Evolutionary conservation across 2,113 vertebrate genomes (phyloP).

Genomic region (Zosterops hypoxanthus): DNA sequence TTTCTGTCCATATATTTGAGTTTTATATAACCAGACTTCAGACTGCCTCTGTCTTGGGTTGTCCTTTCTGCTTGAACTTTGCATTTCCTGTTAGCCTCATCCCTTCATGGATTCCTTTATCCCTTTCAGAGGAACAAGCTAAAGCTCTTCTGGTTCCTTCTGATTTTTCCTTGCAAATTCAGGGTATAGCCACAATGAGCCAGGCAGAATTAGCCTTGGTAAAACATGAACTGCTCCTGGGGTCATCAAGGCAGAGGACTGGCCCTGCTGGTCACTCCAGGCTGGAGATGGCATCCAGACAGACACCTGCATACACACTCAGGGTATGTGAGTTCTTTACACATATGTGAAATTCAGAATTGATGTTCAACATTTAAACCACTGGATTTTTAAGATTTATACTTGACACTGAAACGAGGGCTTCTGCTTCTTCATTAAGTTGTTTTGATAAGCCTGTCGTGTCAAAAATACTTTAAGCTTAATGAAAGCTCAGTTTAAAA

Average conservation of each 20-base stretch:
- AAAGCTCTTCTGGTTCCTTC: not conserved
- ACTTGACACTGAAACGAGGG: rapidly evolving
- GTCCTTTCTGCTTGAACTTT: not conserved
- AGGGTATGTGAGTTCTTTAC: rapidly evolving
- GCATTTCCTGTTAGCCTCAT: rapidly evolving
- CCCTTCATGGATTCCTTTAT: not conserved
- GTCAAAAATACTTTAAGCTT: not conserved
- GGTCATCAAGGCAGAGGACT: not conserved
- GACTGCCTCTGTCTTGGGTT: not conserved
- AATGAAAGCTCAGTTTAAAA: not conserved
- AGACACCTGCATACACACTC: rapidly evolving
- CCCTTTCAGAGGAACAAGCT: not conserved
- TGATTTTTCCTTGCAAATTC: not conserved
- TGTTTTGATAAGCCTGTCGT: not conserved
- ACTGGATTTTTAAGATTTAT: not conserved
- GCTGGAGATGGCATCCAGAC: not conserved
- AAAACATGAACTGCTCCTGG: too few relatives aligned
- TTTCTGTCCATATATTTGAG: not conserved
- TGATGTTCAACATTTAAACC: not conserved
- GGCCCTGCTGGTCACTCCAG: rapidly evolving
- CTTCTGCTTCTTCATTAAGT: not conserved
- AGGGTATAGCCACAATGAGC: too few relatives aligned
- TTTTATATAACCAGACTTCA: not conserved
- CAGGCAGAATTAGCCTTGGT: not conserved
- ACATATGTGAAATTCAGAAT: rapidly evolving